Evolutionary conservation across 2,888 invertebrate species (phyloP).

Genomic region (Lamellibrachia columna): DNA sequence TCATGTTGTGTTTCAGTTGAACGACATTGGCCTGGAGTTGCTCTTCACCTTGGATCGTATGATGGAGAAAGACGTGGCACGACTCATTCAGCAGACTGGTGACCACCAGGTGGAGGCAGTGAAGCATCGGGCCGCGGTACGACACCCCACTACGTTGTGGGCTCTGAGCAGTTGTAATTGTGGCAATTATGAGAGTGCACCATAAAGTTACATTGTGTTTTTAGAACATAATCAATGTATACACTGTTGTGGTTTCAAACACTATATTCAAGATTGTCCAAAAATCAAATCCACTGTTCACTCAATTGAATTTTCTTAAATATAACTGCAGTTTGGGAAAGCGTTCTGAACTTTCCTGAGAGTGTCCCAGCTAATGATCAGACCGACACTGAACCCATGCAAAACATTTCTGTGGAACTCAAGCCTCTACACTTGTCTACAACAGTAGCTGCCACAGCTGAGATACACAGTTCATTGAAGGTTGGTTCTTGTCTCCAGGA

Average conservation of each 20-base stretch:
- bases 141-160: not conserved
- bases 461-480: not conserved
- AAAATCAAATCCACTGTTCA: too few relatives aligned
- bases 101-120: conserved; percentile 86
- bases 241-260: not conserved
- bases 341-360: too few relatives aligned
- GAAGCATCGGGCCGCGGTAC: conserved; percentile 71
- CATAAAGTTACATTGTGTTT: not conserved
- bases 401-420: too few relatives aligned
- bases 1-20: conserved; percentile 65
- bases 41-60: conserved; percentile 90
- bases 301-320: not conserved
- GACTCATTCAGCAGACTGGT: conserved; percentile 80
- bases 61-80: conserved; percentile 79
- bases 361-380: too few relatives aligned
- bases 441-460: not conserved
- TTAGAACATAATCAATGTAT: not conserved
- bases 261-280: too few relatives aligned
- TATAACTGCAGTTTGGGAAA: too few relatives aligned
- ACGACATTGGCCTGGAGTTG: conserved; percentile 83
- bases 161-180: not conserved
- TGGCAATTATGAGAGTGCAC: too few relatives aligned
- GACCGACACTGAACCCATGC: too few relatives aligned
- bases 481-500: conserved; percentile 68
- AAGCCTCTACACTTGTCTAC: too few relatives aligned